Evolutionary conservation across 2,888 invertebrate species (phyloP).

Genomic region (Salpingus planirostris): DNA sequence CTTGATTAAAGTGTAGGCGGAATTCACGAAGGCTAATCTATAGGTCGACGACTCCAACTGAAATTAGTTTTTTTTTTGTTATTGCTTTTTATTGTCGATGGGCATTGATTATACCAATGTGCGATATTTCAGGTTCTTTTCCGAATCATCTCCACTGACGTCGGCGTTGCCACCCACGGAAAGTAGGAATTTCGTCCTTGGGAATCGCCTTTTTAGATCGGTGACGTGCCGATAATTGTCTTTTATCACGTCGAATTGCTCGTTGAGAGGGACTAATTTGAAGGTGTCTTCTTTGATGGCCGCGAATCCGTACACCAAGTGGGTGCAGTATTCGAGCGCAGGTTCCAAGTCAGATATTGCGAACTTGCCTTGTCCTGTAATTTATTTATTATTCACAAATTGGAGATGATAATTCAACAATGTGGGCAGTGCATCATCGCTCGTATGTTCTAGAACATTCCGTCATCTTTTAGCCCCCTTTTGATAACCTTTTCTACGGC

Average conservation of each 20-base stretch:
- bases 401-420: too few relatives aligned
- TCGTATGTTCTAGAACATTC: too few relatives aligned
- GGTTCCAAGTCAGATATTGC: conserved; percentile 61
- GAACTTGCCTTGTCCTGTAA: conserved; percentile 73
- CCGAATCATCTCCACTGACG: conserved; percentile 42
- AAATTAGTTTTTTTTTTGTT: too few relatives aligned
- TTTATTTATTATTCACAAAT: too few relatives aligned
- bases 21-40: conserved; percentile 68
- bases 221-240: conserved; percentile 66
- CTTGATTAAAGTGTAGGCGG: conserved; percentile 61
- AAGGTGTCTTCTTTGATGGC: conserved; percentile 63
- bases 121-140: conserved; percentile 58
- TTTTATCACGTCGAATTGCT: conserved; percentile 65
- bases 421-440: too few relatives aligned
- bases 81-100: too few relatives aligned
- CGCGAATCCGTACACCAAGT: conserved; percentile 72
- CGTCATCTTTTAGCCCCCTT: too few relatives aligned
- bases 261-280: conserved; percentile 62
- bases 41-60: conserved; percentile 65
- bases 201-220: conserved; percentile 58
- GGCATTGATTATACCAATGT: conserved; percentile 49
- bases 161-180: conserved; percentile 73
- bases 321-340: conserved; percentile 70
- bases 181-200: conserved; percentile 61
- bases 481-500: too few relatives aligned